phyloP scores from a whole-genome alignment of 2,113 vertebrate species.

The Grus americana region DNA sequence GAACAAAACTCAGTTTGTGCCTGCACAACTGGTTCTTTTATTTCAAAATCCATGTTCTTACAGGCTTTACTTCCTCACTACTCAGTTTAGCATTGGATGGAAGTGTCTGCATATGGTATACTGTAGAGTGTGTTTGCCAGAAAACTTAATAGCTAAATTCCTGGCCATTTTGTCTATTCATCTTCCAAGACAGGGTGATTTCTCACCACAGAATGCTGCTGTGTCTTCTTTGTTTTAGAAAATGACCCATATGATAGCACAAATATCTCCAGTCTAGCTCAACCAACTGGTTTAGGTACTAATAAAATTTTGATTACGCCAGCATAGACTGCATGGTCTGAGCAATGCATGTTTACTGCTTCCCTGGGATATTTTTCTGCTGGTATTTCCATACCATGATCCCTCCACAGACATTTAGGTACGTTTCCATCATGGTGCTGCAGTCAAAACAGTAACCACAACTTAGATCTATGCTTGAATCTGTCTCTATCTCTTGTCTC shows the following conservation, averaged over 20 bases:
- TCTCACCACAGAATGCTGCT: neutral
- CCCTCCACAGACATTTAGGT: neutral
- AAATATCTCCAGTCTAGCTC: neutral
- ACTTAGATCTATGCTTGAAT: neutral
- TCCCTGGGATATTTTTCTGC: neutral
- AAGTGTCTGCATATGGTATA: neutral
- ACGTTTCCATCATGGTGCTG: neutral
- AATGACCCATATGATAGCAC: neutral
- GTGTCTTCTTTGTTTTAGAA: neutral
- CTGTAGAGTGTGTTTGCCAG: neutral
- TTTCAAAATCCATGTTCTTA: neutral
- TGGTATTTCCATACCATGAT: accelerated
- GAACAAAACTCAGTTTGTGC: neutral
- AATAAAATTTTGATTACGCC: neutral
- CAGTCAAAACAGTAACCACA: neutral
- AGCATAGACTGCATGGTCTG: neutral
- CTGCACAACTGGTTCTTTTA: neutral
- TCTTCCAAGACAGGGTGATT: neutral
- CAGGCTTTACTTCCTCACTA: neutral
- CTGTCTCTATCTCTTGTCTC: neutral
- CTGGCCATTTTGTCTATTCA: neutral
- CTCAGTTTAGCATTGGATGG: neutral
- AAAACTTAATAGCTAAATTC: neutral
- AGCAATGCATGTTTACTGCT: neutral
- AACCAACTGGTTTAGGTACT: neutral